Evolutionary conservation across 23 tunicate genomes (phyloP).

Genomic region (Ciona savignyi): DNA sequence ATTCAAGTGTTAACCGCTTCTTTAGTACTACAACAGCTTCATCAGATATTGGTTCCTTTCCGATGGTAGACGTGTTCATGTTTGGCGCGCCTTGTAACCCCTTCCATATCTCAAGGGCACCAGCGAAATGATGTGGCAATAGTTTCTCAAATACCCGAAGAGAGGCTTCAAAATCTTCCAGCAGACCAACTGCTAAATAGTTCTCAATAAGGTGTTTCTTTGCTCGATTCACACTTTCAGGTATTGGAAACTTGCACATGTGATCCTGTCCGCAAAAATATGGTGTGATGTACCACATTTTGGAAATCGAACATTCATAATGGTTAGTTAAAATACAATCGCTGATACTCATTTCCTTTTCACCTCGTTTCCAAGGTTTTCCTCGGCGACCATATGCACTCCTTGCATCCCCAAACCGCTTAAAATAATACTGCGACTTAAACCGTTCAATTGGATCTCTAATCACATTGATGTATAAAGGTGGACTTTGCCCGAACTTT

Average conservation of each 20-base stretch:
- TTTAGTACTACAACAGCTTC: conserved; percentile 31
- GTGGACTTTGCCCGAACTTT: conserved; percentile 51
- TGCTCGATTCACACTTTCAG: conserved; percentile 61
- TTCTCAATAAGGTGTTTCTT: conserved; percentile 64
- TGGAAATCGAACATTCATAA: conserved; percentile 40
- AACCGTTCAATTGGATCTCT: conserved; percentile 95
- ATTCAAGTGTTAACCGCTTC: conserved; percentile 50
- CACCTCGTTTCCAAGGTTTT: conserved; percentile 22
- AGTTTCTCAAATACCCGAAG: conserved; percentile 70
- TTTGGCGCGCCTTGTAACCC: conserved; percentile 4
- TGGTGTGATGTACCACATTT: conserved; percentile 84
- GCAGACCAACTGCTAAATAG: conserved; percentile 71
- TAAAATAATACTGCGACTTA: conserved; percentile 76
- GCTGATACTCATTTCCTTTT: conserved; percentile 57
- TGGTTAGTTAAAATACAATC: conserved; percentile 69
- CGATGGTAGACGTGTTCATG: conserved; percentile 37
- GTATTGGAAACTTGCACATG: conserved; percentile 50
- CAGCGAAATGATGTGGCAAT: conserved; percentile 61
- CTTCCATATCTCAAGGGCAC: conserved; percentile 43
- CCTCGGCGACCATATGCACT: conserved; percentile 16
- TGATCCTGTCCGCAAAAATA: conserved; percentile 91
- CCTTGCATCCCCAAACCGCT: conserved; percentile 54
- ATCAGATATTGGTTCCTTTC: conserved; percentile 21
- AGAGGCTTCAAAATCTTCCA: conserved; percentile 87
- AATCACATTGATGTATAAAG: conserved; percentile 86